Conservation (phyloP, 2,888 invertebrate species). For the Dynastes maya region DNA sequence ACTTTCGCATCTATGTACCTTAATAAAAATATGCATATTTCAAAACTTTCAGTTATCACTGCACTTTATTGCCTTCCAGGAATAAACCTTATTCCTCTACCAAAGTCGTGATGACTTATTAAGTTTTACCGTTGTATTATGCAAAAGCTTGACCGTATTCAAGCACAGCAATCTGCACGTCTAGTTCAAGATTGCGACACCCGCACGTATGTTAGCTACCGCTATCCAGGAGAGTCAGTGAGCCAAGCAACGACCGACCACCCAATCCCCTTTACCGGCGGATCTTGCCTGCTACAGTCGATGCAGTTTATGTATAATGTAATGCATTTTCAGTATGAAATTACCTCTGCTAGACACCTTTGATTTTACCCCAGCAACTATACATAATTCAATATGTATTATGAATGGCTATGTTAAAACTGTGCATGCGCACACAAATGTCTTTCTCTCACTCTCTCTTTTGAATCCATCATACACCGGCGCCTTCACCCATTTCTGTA, state of each 20-base stretch:
- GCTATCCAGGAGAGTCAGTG: constrained; percentile 10
- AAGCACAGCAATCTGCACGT: constrained; percentile 53
- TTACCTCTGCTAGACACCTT: constrained; percentile 56
- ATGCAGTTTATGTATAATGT: constrained; percentile 60
- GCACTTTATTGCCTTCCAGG: constrained; percentile 12
- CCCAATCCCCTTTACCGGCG: constrained; percentile 8
- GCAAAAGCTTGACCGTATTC: constrained; percentile 58
- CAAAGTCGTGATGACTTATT: constrained; percentile 46
- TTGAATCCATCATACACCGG: not conserved
- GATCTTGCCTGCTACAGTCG: constrained; percentile 49
- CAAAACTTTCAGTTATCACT: constrained; percentile 10
- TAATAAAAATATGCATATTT: constrained; percentile 27
- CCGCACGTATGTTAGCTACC: constrained; percentile 4
- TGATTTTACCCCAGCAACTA: constrained; percentile 48
- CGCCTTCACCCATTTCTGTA: not conserved
- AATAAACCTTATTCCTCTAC: constrained; percentile 28
- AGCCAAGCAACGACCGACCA: constrained; percentile 23
- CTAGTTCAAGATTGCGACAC: constrained; percentile 16
- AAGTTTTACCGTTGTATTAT: constrained; percentile 57
- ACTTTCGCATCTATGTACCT: not conserved
- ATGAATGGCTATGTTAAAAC: constrained; percentile 49
- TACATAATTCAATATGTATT: constrained; percentile 56
- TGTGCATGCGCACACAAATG: constrained; percentile 1
- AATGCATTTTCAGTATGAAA: constrained; percentile 59
- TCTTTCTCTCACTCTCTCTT: not conserved